Conservation (phyloP, 2,113 vertebrate genomes). For the Struthidea cinerea region DNA sequence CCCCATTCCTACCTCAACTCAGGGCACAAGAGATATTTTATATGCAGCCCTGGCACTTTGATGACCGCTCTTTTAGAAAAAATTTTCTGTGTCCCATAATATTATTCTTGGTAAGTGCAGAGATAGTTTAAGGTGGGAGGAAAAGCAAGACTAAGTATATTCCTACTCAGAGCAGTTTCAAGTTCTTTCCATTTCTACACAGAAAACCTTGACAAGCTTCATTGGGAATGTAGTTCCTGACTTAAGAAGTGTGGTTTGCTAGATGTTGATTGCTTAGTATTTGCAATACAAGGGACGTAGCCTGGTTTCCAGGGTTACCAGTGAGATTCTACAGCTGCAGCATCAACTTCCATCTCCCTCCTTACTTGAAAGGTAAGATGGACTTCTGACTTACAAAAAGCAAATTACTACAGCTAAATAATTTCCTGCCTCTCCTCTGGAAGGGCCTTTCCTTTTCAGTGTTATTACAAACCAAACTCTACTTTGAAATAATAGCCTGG, state of each 20-base stretch:
- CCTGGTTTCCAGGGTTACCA: background rate
- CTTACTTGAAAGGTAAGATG: background rate
- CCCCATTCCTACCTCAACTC: background rate
- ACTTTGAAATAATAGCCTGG: background rate
- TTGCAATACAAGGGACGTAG: background rate
- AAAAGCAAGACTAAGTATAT: background rate
- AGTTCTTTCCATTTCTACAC: background rate
- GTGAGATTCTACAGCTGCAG: background rate
- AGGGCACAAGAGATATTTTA: background rate
- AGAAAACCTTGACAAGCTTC: background rate
- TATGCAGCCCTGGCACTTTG: background rate
- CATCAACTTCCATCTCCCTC: background rate
- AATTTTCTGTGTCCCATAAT: background rate
- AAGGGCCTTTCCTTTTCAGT: background rate
- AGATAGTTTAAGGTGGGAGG: background rate
- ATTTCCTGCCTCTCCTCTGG: background rate
- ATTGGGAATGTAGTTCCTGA: background rate
- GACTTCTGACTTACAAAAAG: background rate
- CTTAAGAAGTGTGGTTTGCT: background rate
- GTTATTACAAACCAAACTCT: background rate
- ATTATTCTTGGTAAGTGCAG: background rate
- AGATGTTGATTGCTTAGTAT: background rate
- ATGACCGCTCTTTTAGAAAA: background rate
- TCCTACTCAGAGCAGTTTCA: background rate
- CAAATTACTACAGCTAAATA: background rate